Conservation (phyloP, 2,113 vertebrate genomes). For the Platysteira castanea region DNA sequence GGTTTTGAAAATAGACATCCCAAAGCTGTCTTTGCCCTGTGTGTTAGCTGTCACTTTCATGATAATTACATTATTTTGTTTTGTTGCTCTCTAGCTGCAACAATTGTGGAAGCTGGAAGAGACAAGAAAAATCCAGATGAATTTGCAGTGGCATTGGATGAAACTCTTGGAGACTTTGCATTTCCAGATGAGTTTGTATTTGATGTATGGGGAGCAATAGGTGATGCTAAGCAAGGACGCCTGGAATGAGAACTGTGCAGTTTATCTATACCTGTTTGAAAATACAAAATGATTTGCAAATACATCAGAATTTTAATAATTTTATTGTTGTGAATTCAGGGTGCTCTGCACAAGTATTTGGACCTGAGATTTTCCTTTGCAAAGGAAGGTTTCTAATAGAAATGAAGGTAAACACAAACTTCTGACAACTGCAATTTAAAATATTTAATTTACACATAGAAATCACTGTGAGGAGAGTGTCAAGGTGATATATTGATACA, state of each 20-base stretch:
- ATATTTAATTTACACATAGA: not conserved
- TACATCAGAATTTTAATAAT: not conserved
- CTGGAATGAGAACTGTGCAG: constrained; percentile 44
- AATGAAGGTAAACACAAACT: not conserved
- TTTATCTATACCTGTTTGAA: not conserved
- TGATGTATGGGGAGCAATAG: constrained; percentile 93
- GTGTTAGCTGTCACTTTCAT: not conserved
- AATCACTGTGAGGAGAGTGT: not conserved
- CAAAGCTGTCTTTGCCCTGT: not conserved
- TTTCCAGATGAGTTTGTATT: constrained; percentile 97
- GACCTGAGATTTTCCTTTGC: not conserved
- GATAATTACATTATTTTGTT: not conserved
- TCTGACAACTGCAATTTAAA: not conserved
- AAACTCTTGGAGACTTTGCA: constrained; percentile 92
- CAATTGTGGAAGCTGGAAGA: constrained; percentile 93
- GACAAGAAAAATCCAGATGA: constrained; percentile 94
- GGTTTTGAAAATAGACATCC: not conserved
- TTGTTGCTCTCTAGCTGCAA: constrained; percentile 78
- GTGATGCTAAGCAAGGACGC: constrained; percentile 85
- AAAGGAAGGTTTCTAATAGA: not conserved
- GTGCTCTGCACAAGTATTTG: not conserved
- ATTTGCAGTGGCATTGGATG: constrained; percentile 89
- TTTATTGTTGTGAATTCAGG: not conserved
- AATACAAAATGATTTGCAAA: not conserved
- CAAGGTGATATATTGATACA: not conserved